Base-by-base conservation (phyloP, 2,113 vertebrate genomes). In the Dryoscopus gambensis region DNA sequence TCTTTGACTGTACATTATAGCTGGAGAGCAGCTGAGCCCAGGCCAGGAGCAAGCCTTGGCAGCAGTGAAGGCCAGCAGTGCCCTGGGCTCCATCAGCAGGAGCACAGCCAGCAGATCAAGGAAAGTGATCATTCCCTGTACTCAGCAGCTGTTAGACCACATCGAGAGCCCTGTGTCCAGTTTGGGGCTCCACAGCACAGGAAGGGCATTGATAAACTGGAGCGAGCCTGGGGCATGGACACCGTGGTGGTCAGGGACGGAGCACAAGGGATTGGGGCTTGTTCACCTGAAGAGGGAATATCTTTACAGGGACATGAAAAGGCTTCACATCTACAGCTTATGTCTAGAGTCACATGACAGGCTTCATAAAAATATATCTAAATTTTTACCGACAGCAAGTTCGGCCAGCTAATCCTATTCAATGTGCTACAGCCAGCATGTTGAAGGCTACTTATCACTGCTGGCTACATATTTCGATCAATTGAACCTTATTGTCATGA, bases 241-340 rank as follows among this genome's bases (percentile, higher is more conserved):
- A 21, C 15, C 3, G 5, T 0, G 2, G 8, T 19, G 28, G 4
- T 6, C 4, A 4, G 24, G 10, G 24, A 2, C 27, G 22, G n/a
- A 70, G 33, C 16, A 40, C 0, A 3, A 63, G 62, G 22, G 35
- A 75, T 57, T 25, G 21, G 33, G 46, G 15, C 67, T 84, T 47
- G 19, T 28, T 67, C 31, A 31, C 20, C 28, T 59, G 8, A 6
- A 63, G 17, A 53, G 7, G 4, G 28, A 44, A 49, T 24, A 12
- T 9, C n/a, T 79, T n/a, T 39, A 9, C 7, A 62, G 23, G 14
- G 5, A 85, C 12, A 40, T 64, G 37, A 35, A 37, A 70, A 60
- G 5, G 21, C 22, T 90, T 88, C 63, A 77, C 23, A 46, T 27
- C 28, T 62, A 84, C 74, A n/a, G 6, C 11, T 90, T 77, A 65